Evolutionary conservation across 2,888 invertebrate genomes (phyloP).

Genomic region (Adelphocoris suturalis): DNA sequence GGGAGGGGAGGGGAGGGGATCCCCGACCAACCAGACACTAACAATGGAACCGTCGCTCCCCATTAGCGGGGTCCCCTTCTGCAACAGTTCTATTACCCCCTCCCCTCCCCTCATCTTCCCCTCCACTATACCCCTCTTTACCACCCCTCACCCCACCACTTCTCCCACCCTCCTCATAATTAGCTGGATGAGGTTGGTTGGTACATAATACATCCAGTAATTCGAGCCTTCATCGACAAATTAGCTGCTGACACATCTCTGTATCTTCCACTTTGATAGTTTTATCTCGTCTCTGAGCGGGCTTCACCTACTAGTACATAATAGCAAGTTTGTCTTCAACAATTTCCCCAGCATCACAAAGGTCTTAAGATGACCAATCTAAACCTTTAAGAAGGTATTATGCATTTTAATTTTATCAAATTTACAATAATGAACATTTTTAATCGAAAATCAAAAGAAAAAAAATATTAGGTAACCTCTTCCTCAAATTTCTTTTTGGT

Average conservation of each 20-base stretch:
- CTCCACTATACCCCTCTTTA: not conserved
- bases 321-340: no score
- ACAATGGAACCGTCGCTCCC: conserved; percentile 65
- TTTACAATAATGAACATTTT: no score
- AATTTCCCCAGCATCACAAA: no score
- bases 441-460: no score
- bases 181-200: conserved; percentile 21
- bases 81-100: conserved; percentile 62
- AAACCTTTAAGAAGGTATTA: no score
- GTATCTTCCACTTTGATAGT: not conserved
- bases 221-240: conserved; percentile 20
- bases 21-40: conserved; percentile 67
- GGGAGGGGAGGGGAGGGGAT: conserved; percentile 29
- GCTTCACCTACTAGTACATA: no score
- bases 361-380: no score
- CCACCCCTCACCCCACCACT: not conserved
- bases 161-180: not conserved
- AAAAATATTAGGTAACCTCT: no score
- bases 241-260: not conserved
- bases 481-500: no score
- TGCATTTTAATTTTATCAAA: no score
- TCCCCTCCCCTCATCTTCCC: not conserved
- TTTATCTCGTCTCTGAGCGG: no score
- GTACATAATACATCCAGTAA: conserved; percentile 34
- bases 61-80: conserved; percentile 43